Evolutionary conservation across 2,888 invertebrate species (phyloP), one percentile per base, ranked within the genome.

Genomic region (Notodonta ziczac): DNA sequence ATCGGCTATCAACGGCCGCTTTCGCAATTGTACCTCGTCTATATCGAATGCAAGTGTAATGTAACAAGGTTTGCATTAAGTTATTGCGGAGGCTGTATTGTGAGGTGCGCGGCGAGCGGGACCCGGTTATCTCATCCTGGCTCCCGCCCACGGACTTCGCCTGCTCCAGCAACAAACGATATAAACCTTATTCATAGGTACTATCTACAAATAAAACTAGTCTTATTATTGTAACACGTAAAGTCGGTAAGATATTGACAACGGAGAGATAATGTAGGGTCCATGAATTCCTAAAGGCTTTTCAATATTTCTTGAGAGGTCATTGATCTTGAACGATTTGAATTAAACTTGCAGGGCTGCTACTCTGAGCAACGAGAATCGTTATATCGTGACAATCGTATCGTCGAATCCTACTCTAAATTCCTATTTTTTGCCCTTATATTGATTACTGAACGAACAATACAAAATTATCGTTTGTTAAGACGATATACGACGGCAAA

Each of bases 11-110:
- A 54, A 44, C 44, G 13, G n/a, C 13, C 0, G 58, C 57, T 64
- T 59, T 56, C 55, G 60, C 44, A 60, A 60, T 60, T 42, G 16
- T 39, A 59, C 57, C 62, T 63, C 58, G 65, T 51, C 55, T 61
- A 58, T 44, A 59, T 65, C 66, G 56, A 69, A 65, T 65, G 60
- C 62, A 62, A 72, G 67, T 75, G 74, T 74, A 75, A 66, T 74
- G 69, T 75, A 74, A 77, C 78, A 70, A 76, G 73, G 61, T 69
- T 82, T 71, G 72, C 72, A 70, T 76, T 78, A 83, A 74, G 78
- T 84, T 85, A 80, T 84, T 81, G 82, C 72, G 56, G 59, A 67
- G 69, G 8, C 44, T 59, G 39, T 39, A 67, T 56, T 58, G 64
- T 68, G 71, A 73, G 74, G 75, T 76, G 72, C 66, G 74, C 74